Percentiles rank a stretch among this genome's conserved stretches.
Conservation (phyloP, 2,888 invertebrate species). For the Pandemis cinnamomeana region DNA sequence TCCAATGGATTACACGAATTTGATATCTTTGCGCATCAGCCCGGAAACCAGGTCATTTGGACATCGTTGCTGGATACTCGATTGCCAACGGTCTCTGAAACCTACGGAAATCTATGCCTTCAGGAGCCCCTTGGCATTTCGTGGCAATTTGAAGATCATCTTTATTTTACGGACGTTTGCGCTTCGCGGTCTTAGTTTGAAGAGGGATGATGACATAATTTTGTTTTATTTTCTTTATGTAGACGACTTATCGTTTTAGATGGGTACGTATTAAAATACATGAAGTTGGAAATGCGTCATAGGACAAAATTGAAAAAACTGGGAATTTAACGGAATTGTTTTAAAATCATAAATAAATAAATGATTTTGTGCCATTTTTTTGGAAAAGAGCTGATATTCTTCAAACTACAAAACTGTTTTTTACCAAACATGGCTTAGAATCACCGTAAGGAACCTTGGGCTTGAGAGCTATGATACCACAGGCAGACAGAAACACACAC, state of each 20-base stretch:
- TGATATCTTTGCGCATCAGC: constrained; percentile 8
- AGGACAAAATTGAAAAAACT: too few relatives aligned
- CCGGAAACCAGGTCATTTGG: constrained; percentile 16
- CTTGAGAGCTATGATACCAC: too few relatives aligned
- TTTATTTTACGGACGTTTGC: constrained; percentile 3
- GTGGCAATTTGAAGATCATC: not conserved
- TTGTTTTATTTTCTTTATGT: not conserved
- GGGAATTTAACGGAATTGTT: too few relatives aligned
- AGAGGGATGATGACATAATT: constrained; percentile 1
- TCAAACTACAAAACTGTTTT: too few relatives aligned
- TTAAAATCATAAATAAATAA: too few relatives aligned
- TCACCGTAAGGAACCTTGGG: too few relatives aligned
- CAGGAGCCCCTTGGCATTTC: not conserved
- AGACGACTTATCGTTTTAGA: not conserved
- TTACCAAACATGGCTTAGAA: too few relatives aligned
- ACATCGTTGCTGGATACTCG: not conserved
- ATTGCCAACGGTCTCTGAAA: not conserved
- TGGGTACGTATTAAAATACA: not conserved
- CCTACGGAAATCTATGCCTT: not conserved
- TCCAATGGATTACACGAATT: constrained; percentile 18
- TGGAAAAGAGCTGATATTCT: too few relatives aligned
- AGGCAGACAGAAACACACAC: too few relatives aligned
- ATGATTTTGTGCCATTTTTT: too few relatives aligned
- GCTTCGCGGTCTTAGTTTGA: not conserved
- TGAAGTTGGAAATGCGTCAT: too few relatives aligned